Percentiles rank a stretch among this genome's conserved stretches.
Evolutionary conservation across 1,140 invertebrate species (phyloP).

Genomic region (Drosophila pandora): DNA sequence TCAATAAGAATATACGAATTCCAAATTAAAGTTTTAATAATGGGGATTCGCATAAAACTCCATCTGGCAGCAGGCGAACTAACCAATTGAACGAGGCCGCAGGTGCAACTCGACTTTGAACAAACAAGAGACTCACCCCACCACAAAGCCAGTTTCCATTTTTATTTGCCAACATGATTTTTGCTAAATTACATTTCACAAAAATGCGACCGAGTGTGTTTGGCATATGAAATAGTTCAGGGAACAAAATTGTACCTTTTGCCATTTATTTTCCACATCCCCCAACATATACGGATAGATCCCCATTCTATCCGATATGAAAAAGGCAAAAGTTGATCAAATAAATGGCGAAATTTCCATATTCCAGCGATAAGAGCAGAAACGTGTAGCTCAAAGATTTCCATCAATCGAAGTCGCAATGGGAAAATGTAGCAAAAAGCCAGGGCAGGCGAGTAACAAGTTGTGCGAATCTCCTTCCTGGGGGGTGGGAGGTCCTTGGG

Average conservation of each 20-base stretch:
- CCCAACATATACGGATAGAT: constrained; percentile 5
- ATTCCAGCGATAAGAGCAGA: constrained; percentile 69
- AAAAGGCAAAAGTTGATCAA: constrained; percentile 79
- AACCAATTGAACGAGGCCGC: constrained; percentile 64
- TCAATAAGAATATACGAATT: constrained; percentile 27
- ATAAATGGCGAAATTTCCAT: constrained; percentile 81
- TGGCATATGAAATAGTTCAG: constrained; percentile 74
- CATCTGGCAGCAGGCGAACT: constrained; percentile 48
- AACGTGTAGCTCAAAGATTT: constrained; percentile 78
- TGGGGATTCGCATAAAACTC: constrained; percentile 47
- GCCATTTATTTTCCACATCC: constrained; percentile 63
- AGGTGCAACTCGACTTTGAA: constrained; percentile 57
- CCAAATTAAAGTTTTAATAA: constrained; percentile 58
- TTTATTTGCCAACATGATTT: constrained; percentile 79
- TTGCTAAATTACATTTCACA: constrained; percentile 68
- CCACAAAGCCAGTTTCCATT: constrained; percentile 41
- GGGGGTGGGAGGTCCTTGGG: constrained; percentile 31
- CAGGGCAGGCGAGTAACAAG: constrained; percentile 56
- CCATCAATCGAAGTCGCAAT: constrained; percentile 48
- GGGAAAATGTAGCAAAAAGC: constrained; percentile 13
- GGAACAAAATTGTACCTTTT: constrained; percentile 65
- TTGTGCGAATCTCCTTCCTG: constrained; percentile 62
- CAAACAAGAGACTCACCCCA: constrained; percentile 5
- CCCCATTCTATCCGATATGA: constrained; percentile 50
- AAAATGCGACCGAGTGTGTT: constrained; percentile 26